phyloP scores from a whole-genome alignment of 30 jellyfish, hydroid and myxozoan genomes.

The Aurelia sp. region DNA sequence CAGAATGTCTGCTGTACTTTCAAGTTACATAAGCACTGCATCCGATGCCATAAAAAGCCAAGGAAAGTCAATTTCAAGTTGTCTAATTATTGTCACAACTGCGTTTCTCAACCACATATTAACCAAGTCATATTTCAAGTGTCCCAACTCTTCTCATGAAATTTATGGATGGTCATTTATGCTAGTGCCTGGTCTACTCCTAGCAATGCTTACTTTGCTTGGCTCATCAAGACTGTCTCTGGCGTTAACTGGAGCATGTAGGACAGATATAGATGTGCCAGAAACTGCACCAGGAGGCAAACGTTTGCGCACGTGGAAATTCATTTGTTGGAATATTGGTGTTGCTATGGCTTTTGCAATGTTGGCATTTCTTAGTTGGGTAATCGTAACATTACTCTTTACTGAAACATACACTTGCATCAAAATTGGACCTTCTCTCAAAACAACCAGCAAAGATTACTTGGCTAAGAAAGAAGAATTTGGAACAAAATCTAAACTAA shows the following conservation, averaged over 20 bases:
- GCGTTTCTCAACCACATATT: conserved; percentile 9
- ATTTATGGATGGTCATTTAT: conserved; percentile 28
- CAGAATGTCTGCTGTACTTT: too few species aligned
- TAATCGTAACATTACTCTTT: conserved; percentile 5
- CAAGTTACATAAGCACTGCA: too few species aligned
- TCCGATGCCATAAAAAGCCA: background rate
- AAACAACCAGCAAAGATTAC: conserved; percentile 8
- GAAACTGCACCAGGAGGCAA: background rate
- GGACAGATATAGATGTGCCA: conserved; percentile 21
- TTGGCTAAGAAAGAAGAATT: background rate
- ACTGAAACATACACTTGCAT: conserved; percentile 45
- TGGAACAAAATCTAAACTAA: background rate
- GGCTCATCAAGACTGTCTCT: background rate
- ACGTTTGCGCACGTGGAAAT: conserved; percentile 1
- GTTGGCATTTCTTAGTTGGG: conserved; percentile 28
- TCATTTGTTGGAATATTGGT: background rate
- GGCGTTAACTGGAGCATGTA: conserved; percentile 8
- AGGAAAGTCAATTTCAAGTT: conserved; percentile 7
- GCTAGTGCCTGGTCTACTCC: conserved; percentile 18
- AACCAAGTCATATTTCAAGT: conserved; percentile 12
- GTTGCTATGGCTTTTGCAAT: background rate
- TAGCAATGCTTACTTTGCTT: background rate
- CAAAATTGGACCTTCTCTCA: conserved; percentile 29
- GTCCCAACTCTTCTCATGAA: conserved; percentile 5
- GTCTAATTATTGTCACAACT: background rate